Percentiles rank a stretch among this genome's conserved stretches.
Evolutionary conservation across 2,113 vertebrate genomes (phyloP).

Genomic region (Benitochromis conjunctus): DNA sequence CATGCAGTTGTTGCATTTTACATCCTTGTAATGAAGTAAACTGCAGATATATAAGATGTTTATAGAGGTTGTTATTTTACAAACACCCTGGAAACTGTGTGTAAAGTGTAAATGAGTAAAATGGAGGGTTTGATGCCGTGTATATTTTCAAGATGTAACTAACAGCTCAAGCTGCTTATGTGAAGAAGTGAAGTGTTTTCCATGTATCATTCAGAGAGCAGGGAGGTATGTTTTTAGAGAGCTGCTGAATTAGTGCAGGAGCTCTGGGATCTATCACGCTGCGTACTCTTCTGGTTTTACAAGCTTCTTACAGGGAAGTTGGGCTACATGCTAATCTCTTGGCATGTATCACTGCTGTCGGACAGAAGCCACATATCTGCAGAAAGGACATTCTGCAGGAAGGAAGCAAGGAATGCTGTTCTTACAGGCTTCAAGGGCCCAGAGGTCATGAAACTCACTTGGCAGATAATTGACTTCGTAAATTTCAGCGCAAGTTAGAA

Average conservation of each 20-base stretch:
- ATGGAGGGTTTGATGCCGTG: background rate
- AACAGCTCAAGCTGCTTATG: background rate
- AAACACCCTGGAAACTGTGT: background rate
- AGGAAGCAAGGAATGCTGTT: background rate
- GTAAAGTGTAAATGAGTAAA: background rate
- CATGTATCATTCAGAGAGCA: background rate
- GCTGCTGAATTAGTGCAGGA: background rate
- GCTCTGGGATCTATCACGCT: conserved; percentile 30
- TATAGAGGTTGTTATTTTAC: conserved; percentile 17
- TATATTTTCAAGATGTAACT: background rate
- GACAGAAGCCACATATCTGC: conserved; percentile 21
- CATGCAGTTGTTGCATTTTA: background rate
- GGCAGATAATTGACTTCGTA: conserved; percentile 23
- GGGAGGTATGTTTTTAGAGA: background rate
- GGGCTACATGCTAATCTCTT: conserved; percentile 19
- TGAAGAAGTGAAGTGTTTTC: background rate
- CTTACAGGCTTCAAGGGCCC: background rate
- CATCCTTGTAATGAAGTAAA: background rate
- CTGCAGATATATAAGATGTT: background rate
- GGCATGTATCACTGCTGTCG: background rate
- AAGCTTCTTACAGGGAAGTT: conserved; percentile 13
- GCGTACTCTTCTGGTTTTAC: conserved; percentile 31
- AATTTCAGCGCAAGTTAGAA: background rate
- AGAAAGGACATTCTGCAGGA: background rate
- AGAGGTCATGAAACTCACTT: conserved; percentile 24